Percentiles rank a stretch among this genome's conserved stretches.
phyloP scores from a whole-genome alignment of 2,113 vertebrate species.

The Pyrgilauda ruficollis region DNA sequence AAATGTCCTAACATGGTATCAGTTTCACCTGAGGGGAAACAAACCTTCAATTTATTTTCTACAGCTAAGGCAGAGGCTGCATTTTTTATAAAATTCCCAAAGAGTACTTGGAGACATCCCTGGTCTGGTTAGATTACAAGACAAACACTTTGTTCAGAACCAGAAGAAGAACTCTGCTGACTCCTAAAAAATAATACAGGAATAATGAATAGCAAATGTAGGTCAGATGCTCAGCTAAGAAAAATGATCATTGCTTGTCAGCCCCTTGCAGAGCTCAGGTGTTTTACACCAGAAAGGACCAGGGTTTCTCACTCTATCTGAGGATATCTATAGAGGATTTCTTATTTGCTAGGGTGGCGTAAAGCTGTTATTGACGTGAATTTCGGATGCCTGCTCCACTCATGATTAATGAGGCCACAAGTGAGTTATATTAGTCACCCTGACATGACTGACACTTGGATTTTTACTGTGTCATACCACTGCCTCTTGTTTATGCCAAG shows the following conservation, averaged over 20 bases:
- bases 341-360: background rate
- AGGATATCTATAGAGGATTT: background rate
- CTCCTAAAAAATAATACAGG: background rate
- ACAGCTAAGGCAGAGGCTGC: background rate
- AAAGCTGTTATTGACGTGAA: background rate
- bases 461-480: background rate
- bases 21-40: background rate
- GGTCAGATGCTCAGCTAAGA: slow-evolving; percentile 14
- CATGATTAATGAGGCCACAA: slow-evolving; percentile 39
- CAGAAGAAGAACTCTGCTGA: background rate
- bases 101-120: background rate
- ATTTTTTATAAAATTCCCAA: background rate
- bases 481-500: background rate
- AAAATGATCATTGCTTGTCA: background rate
- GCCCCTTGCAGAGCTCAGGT: background rate
- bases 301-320: background rate
- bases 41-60: background rate
- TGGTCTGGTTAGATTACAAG: background rate
- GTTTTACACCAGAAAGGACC: background rate
- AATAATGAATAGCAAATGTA: slow-evolving; percentile 9
- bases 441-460: background rate
- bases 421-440: slow-evolving; percentile 10
- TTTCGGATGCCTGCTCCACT: slow-evolving; percentile 1
- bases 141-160: slow-evolving; percentile 4
- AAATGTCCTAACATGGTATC: background rate